Base-by-base conservation (phyloP, 2,888 invertebrate genomes). In the Campoplex nolae region DNA sequence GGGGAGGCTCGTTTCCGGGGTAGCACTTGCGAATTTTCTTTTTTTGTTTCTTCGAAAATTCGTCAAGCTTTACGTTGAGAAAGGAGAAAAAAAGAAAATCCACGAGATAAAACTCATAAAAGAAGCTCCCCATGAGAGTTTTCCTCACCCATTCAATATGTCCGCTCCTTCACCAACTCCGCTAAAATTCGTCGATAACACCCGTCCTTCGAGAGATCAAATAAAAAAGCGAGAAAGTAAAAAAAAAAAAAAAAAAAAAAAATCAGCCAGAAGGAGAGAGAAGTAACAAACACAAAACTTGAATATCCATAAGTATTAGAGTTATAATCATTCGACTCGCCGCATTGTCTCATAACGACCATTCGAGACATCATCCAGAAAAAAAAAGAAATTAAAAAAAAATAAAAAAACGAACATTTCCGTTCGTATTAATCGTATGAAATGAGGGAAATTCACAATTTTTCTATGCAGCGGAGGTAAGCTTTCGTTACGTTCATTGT, bases 311-410 rank as follows among this genome's bases (percentile, higher is more conserved):
- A 87, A 86, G 84, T 82, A 87, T 87, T 84, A 85, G 71, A 56
- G 77, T 78, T 83, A 81, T 82, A 83, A 83, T 87, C 83, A 88
- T 86, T 87, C 84, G 79, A 79, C 79, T 89, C 87, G 87, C 84
- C 83, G 87, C 88, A 88, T 89, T 86, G 80, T 85, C 84, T 79
- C 77, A 84, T 80, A 77, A 84, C 80, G 82, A 80, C 81, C 83
- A 83, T 71, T 87, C 84, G 81, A 84, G 85, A 51, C 78, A 87
- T 84, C 76, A 76, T 7, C 28, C 13, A 56, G n/a, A 11, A 68
- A 32, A 45, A 28, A 28, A 28, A 68, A 32, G 7, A 71, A 45
- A 79, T 2, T 23, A 38, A 68, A 1, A 68, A 70, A 56, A 32
- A 32, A 28, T 23, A 23, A 58, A 48, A 58, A 42, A 68, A 82